Evolutionary conservation across 2,888 invertebrate species (phyloP), one percentile per base, ranked within the genome.

Genomic region (Lycocerus yunnanus): DNA sequence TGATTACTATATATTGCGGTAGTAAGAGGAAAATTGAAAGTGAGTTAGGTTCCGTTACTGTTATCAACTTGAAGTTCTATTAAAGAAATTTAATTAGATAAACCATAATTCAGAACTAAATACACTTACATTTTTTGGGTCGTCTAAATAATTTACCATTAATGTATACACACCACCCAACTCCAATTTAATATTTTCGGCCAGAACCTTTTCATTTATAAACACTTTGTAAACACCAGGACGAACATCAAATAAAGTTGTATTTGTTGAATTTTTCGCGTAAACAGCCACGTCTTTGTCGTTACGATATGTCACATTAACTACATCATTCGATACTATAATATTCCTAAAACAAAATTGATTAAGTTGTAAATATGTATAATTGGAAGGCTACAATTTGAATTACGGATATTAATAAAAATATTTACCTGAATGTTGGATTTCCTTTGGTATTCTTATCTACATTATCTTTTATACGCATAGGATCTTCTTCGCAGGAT

Each of bases 1-100:
- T 97, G 82, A 99, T 94, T 14, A 98, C 89, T 67, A 98, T 88
- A 84, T 97, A 98, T 85, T 99, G 99, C 0, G 98, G 98, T 15
- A 98, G 84, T 82, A 97, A 91, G 93, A 93, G 95, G 4, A 95
- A 85, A 83, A 98, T 95, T 82, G 95, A 94, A 1, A 97, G 85
- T 1, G 91, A 90, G 85, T 95, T 96, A 0, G 94, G 90, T 2
- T 90, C 87, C 0, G 94, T 93, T 21, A 94, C 88, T 5, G 84
- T 20, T 18, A 63, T 18, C 20, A 63, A 63, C 2, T 16, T 13
- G 1, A n/a, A n/a, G 0, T n/a, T 13, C 61, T 63, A 15, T n/a
- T n/a, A 63, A 18, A 63, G 15, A 16, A 16, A 11, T 60, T 1
- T 10, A 4, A 18, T 60, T 5, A 15, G 15, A 60, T 15, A 3